These are phyloP conservation scores for Zygothrica quintamaculata DNA, from an alignment of 2,888 invertebrate species.

Conservation along the genomic window DNA sequence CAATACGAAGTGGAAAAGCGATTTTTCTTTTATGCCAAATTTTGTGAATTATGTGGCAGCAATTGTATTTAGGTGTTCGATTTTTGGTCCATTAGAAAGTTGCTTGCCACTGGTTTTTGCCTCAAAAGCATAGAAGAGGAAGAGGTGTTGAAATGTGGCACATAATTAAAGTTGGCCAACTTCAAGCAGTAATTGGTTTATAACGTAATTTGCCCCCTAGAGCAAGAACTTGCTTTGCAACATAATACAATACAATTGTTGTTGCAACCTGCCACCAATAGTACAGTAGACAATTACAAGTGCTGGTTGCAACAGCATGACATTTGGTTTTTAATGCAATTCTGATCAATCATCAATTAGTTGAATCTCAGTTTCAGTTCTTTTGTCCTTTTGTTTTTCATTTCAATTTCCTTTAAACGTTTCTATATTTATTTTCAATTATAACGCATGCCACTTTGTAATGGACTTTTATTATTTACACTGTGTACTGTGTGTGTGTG, in stretches of 20 bases:
- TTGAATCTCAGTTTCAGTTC: too few species aligned
- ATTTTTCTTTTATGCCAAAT: constrained; percentile 69
- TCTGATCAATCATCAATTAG: constrained; percentile 67
- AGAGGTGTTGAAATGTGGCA: constrained; percentile 51
- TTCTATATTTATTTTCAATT: constrained; percentile 73
- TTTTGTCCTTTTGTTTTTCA: constrained; percentile 24
- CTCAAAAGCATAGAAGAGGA: not conserved
- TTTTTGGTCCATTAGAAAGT: constrained; percentile 40
- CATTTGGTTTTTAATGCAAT: not conserved
- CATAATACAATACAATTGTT: too few species aligned
- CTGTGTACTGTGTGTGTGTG: constrained; percentile 46
- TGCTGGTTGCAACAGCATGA: not conserved
- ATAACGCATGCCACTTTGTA: constrained; percentile 67
- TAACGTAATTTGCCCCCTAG: constrained; percentile 59
- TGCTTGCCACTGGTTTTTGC: constrained; percentile 51
- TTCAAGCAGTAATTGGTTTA: constrained; percentile 67
- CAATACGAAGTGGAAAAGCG: constrained; percentile 57
- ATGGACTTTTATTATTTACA: constrained; percentile 65
- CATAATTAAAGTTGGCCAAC: constrained; percentile 69
- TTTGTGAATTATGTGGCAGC: constrained; percentile 74
- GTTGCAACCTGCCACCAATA: too few species aligned
- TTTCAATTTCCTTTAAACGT: constrained; percentile 7
- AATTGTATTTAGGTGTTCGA: constrained; percentile 66
- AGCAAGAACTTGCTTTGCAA: constrained; percentile 39
- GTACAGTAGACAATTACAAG: too few species aligned